phyloP scores from a whole-genome alignment of 2,797 vertebrate genomes.

The Emys orbicularis region DNA sequence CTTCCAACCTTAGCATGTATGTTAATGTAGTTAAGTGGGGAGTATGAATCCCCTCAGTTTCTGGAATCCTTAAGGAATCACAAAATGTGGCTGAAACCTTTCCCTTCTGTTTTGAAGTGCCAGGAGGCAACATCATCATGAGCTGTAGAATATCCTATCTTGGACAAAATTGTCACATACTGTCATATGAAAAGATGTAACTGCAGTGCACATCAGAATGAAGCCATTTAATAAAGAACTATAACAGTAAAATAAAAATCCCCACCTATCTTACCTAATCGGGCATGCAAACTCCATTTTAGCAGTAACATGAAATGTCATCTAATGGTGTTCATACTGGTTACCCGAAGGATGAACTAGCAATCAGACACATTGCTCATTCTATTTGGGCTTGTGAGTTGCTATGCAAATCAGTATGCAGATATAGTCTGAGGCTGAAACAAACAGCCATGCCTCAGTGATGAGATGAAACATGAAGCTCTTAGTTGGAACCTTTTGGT shows the following conservation, averaged over 20 bases:
- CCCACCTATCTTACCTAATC: slow-evolving; percentile 5
- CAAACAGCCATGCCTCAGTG: slow-evolving; percentile 4
- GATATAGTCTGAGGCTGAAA: slow-evolving; percentile 9
- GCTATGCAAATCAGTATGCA: slow-evolving; percentile 35
- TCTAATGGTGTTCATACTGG: slow-evolving; percentile 2
- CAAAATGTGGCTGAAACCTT: background rate
- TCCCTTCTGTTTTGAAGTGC: background rate
- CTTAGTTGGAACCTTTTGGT: slow-evolving; percentile 15
- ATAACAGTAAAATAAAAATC: background rate
- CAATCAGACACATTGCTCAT: slow-evolving; percentile 29
- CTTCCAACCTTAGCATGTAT: background rate
- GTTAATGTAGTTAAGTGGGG: background rate
- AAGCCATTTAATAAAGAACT: slow-evolving; percentile 1
- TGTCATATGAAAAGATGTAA: background rate
- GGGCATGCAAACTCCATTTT: slow-evolving; percentile 23
- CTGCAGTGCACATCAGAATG: background rate
- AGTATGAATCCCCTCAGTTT: background rate
- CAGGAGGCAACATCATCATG: background rate
- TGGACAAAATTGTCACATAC: background rate
- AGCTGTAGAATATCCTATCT: background rate
- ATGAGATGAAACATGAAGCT: slow-evolving; percentile 43
- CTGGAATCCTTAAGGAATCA: background rate
- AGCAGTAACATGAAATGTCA: slow-evolving; percentile 4
- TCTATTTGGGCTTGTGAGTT: slow-evolving; percentile 19
- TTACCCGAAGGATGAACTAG: slow-evolving; percentile 31